Evolutionary conservation across 2,113 vertebrate genomes (phyloP), one percentile per base, ranked within the genome.

Genomic region (Phrynocephalus versicolor): DNA sequence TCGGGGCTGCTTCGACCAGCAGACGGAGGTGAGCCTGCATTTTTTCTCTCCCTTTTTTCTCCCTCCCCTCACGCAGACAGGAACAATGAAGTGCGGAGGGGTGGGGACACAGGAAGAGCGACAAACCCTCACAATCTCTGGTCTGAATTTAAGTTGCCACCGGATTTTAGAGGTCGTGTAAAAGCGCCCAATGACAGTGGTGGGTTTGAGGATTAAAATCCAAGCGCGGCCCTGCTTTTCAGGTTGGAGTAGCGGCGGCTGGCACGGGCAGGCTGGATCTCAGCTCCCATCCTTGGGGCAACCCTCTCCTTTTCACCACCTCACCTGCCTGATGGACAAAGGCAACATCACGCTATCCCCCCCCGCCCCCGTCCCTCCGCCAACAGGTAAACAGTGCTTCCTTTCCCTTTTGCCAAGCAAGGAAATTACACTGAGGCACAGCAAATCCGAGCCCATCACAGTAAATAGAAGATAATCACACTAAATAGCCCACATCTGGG

Each of bases 191-290:
- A 85, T 86, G 88, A 27, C 79, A 93, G 92, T 62, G 85, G 85
- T 60, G 90, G 88, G 89, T 58, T 87, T 90, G n/a, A n/a, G n/a
- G 74, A 93, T 92, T 94, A 91, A 93, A 92, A 92, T 93, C 87
- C 41, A 89, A 80, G 92, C 88, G 79, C 45, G 69, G 88, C 0
- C 0, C 83, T 51, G 82, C 73, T 82, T 37, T 85, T 82, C n/a
- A 55, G 81, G 23, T 79, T 74, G 84, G 73, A 73, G 76, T 81
- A 86, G 85, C 5, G 86, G 87, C 81, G 37, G 81, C 57, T 85
- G 93, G 85, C 82, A 89, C 57, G 82, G 74, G 82, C 35, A 69
- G 60, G 87, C 0, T 70, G 82, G 88, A 90, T 87, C 18, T 88
- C 69, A 90, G 64, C 62, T 57, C 71, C 51, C 75, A 80, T 25